A percentile compares a stretch with the other conserved stretches of the same genome.
phyloP scores from a whole-genome alignment of 2,888 invertebrate genomes.

The Corythucha ciliata region DNA sequence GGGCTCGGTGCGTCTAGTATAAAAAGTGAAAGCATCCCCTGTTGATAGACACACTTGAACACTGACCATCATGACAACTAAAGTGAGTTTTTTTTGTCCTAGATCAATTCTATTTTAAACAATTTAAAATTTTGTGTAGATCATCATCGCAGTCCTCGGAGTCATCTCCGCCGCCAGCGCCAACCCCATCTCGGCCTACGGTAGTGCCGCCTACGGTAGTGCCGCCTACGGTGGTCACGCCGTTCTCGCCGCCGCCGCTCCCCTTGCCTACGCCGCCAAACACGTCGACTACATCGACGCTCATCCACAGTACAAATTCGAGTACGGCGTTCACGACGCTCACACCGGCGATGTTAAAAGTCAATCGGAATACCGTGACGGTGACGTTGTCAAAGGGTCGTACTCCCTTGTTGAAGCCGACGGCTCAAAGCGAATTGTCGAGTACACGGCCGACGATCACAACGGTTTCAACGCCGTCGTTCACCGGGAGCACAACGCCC shows the following conservation, averaged over 20 bases:
- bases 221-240: conserved; percentile 3
- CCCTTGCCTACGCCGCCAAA: conserved; percentile 3
- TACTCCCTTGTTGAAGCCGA: conserved; percentile 21
- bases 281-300: conserved; percentile 23
- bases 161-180: no score
- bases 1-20: no score
- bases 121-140: no score
- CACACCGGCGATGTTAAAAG: conserved; percentile 29
- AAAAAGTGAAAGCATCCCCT: no score
- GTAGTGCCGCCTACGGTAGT: not conserved
- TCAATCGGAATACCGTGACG: conserved; percentile 32
- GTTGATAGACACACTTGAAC: no score
- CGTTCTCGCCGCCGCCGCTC: conserved; percentile 6
- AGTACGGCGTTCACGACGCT: conserved; percentile 33
- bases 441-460: conserved; percentile 22
- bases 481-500: conserved; percentile 19
- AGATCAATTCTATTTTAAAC: no score
- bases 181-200: not conserved
- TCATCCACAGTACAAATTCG: conserved; percentile 33
- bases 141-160: no score
- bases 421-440: conserved; percentile 19
- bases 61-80: no score
- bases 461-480: conserved; percentile 22
- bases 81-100: no score
- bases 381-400: conserved; percentile 28